phyloP scores from a whole-genome alignment of 1,140 invertebrate genomes.

The Parapsyche elsis region DNA sequence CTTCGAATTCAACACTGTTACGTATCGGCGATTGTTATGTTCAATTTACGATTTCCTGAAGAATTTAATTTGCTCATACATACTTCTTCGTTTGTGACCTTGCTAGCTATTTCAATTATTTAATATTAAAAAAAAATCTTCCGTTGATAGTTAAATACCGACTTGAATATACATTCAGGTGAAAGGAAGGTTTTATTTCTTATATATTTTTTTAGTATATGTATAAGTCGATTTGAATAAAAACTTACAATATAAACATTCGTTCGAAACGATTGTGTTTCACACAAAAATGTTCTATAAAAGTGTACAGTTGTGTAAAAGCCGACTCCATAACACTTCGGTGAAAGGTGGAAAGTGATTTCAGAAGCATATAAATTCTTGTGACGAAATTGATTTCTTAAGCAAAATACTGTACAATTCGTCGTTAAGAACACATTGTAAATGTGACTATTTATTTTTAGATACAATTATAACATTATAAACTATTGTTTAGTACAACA shows the following conservation, averaged over 20 bases:
- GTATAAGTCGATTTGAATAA: background rate
- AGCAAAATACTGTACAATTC: background rate
- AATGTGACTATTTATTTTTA: no score
- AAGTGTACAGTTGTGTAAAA: constrained; percentile 12
- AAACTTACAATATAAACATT: background rate
- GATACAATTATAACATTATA: no score
- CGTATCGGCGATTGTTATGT: no score
- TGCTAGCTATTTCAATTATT: no score
- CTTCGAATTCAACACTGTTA: no score
- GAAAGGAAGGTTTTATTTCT: background rate
- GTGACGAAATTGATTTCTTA: background rate
- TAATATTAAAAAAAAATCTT: background rate
- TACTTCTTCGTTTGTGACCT: no score
- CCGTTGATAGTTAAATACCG: background rate
- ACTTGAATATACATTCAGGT: background rate
- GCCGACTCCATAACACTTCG: background rate
- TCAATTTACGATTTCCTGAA: no score
- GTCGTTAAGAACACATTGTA: background rate
- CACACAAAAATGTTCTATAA: no score
- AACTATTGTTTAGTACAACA: no score
- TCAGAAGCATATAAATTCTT: background rate
- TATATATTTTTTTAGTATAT: background rate
- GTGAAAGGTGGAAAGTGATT: constrained; percentile 19
- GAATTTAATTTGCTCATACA: no score
- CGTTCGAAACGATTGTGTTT: background rate